These are phyloP conservation scores for Tolypeutes matacus DNA, from an alignment of 2,797 vertebrate species.

Conservation along the genomic window DNA sequence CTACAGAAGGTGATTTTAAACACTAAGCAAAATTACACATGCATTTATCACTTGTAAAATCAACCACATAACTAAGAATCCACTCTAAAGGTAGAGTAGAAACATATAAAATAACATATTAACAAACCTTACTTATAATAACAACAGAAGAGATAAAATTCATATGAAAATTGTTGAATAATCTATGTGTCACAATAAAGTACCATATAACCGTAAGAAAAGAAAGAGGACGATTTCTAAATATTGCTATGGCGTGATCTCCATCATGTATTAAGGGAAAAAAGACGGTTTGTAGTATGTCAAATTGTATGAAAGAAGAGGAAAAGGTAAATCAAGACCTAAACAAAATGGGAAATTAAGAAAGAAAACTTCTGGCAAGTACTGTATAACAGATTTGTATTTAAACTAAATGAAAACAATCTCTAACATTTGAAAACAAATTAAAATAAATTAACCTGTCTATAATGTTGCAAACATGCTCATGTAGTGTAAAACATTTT, in stretches of 20 bases:
- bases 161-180: not conserved
- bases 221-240: not conserved
- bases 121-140: not conserved
- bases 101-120: not conserved
- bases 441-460: not conserved
- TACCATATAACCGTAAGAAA: not conserved
- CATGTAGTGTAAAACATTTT: not conserved
- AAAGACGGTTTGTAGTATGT: not conserved
- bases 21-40: not conserved
- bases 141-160: not conserved
- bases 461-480: not conserved
- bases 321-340: too few relatives aligned
- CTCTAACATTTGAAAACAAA: not conserved
- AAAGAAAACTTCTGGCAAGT: too few relatives aligned
- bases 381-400: too few relatives aligned
- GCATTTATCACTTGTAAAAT: not conserved
- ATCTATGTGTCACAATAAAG: not conserved
- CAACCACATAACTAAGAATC: not conserved
- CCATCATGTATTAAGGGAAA: not conserved
- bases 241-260: rapidly evolving
- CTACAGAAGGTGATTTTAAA: too few relatives aligned
- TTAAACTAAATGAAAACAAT: not conserved
- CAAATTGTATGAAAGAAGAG: not conserved
- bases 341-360: too few relatives aligned
- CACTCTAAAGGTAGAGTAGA: not conserved